These are phyloP conservation scores for Andrena dorsata DNA, from an alignment of 2,888 invertebrate species.

Conservation along the genomic window DNA sequence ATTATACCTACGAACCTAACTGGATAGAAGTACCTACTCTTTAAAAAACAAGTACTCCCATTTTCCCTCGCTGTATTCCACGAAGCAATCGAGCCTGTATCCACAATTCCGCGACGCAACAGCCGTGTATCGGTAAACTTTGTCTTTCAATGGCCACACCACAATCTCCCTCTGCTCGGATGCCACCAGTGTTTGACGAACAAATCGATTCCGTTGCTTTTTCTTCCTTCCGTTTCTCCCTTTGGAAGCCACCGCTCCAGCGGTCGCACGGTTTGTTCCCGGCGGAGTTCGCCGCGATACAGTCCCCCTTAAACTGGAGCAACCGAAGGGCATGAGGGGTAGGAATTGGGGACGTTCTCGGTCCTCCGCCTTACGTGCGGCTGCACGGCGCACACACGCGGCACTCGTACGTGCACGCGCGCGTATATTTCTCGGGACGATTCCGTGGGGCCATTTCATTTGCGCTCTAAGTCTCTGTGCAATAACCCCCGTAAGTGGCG, in stretches of 20 bases:
- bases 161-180: neutral
- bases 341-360: constrained; percentile 58
- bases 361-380: constrained; percentile 7
- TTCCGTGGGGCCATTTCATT: constrained; percentile 66
- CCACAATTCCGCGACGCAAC: too few species aligned
- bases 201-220: constrained; percentile 48
- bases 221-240: neutral
- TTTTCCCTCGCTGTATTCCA: too few species aligned
- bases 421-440: constrained; percentile 63
- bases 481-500: constrained; percentile 51
- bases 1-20: too few species aligned
- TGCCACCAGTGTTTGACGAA: constrained; percentile 11
- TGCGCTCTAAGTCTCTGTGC: constrained; percentile 56
- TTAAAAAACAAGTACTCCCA: too few species aligned
- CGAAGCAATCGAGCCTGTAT: too few species aligned
- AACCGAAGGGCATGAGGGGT: constrained; percentile 26
- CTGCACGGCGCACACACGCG: neutral
- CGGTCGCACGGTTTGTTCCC: neutral
- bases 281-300: neutral
- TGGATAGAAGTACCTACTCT: too few species aligned
- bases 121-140: too few species aligned
- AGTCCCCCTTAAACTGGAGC: constrained; percentile 43
- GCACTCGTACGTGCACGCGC: neutral
- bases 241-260: constrained; percentile 13
- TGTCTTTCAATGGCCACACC: neutral